Percentiles rank a stretch among this genome's conserved stretches.
phyloP scores from a whole-genome alignment of 2,113 vertebrate species.

The Amazona guildingii region DNA sequence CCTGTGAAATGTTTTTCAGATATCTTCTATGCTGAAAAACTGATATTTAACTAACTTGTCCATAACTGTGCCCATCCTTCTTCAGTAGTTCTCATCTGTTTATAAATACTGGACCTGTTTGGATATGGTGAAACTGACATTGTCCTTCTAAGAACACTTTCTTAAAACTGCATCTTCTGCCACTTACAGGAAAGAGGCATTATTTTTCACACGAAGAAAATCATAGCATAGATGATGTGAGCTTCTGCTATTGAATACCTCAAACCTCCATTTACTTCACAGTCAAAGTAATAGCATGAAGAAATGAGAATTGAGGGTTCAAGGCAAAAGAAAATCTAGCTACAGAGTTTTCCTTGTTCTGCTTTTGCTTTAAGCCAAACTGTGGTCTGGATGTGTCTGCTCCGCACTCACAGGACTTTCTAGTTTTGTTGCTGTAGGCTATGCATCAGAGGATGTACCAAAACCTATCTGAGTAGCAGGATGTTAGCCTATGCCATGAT shows the following conservation, averaged over 20 bases:
- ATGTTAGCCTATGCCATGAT: background rate
- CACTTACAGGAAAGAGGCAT: background rate
- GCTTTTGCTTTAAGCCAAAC: background rate
- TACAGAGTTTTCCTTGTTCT: background rate
- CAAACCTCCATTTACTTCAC: background rate
- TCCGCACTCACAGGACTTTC: background rate
- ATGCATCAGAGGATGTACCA: background rate
- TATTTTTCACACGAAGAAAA: background rate
- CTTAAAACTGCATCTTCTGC: background rate
- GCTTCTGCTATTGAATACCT: background rate
- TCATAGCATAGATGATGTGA: background rate
- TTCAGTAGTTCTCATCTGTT: background rate
- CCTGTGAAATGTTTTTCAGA: background rate
- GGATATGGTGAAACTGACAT: rapidly evolving
- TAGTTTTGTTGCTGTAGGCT: background rate
- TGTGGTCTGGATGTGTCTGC: background rate
- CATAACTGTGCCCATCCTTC: background rate
- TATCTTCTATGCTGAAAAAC: background rate
- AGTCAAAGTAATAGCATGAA: background rate
- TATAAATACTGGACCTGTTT: background rate
- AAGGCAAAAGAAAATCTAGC: background rate
- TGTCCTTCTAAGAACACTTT: background rate
- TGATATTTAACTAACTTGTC: background rate
- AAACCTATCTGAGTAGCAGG: background rate
- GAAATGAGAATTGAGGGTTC: background rate